These are phyloP conservation scores for Drosophila teissieri DNA, from an alignment of 1,140 invertebrate genomes.

Conservation along the genomic window DNA sequence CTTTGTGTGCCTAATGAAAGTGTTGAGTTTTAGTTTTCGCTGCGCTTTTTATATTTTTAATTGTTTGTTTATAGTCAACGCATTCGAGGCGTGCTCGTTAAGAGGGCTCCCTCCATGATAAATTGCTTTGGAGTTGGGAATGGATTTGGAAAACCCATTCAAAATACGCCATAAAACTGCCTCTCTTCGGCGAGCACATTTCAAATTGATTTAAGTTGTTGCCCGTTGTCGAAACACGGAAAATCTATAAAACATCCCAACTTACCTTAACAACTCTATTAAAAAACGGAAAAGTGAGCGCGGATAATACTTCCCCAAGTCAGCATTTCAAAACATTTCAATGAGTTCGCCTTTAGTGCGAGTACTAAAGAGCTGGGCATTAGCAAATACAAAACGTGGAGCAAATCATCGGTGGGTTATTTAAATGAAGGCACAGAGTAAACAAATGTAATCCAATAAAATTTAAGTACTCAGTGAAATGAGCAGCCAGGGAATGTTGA, in stretches of 20 bases:
- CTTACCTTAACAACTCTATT: conserved; percentile 74
- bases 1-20: conserved; percentile 65
- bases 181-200: conserved; percentile 46
- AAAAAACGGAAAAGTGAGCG: conserved; percentile 26
- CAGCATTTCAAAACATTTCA: conserved; percentile 66
- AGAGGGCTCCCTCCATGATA: conserved; percentile 63
- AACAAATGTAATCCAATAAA: conserved; percentile 71
- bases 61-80: conserved; percentile 81
- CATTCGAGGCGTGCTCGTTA: conserved; percentile 62
- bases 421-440: conserved; percentile 49
- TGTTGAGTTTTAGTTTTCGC: conserved; percentile 78
- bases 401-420: conserved; percentile 44
- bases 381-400: conserved; percentile 15
- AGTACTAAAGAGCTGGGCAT: conserved; percentile 41
- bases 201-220: conserved; percentile 78
- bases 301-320: conserved; percentile 27
- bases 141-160: conserved; percentile 59
- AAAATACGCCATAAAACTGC: conserved; percentile 72
- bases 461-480: conserved; percentile 52
- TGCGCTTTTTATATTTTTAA: conserved; percentile 68
- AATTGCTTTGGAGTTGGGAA: conserved; percentile 52
- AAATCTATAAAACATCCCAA: conserved; percentile 71
- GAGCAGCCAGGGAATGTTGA: conserved; percentile 17
- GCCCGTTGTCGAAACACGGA: conserved; percentile 61
- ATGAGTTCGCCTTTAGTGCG: conserved; percentile 42